phyloP scores from a whole-genome alignment of 2,888 invertebrate genomes.

The Conomelus anceps region DNA sequence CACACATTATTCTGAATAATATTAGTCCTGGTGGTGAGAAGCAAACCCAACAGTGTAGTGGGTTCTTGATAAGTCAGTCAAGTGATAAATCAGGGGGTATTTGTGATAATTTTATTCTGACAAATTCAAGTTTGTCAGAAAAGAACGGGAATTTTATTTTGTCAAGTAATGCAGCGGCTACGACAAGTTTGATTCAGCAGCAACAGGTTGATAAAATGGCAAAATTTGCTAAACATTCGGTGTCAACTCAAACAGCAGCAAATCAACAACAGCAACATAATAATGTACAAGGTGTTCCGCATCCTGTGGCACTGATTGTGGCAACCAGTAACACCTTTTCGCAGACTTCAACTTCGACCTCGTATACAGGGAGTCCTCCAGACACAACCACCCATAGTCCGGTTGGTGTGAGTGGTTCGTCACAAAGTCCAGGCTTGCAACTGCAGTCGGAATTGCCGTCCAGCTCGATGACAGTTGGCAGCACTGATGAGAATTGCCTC shows the following conservation, averaged over 20 bases:
- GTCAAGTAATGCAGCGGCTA: conserved; percentile 24
- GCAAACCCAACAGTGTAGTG: conserved; percentile 27
- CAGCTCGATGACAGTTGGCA: conserved; percentile 33
- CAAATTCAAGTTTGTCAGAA: conserved; percentile 28
- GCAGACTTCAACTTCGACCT: conserved; percentile 39
- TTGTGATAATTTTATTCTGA: conserved; percentile 35
- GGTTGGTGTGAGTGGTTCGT: conserved; percentile 37
- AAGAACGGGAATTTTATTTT: conserved; percentile 29
- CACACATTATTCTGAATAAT: conserved; percentile 32
- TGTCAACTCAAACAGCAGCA: conserved; percentile 64
- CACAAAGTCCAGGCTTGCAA: conserved; percentile 28
- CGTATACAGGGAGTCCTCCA: conserved; percentile 56
- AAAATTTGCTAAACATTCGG: conserved; percentile 53
- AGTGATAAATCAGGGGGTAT: conserved; percentile 31
- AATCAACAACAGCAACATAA: conserved; percentile 27
- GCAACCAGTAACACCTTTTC: conserved; percentile 40
- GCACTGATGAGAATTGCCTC: conserved; percentile 39
- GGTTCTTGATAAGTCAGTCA: conserved; percentile 34
- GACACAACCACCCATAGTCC: conserved; percentile 83
- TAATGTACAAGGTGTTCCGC: conserved; percentile 33
- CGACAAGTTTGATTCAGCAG: not conserved
- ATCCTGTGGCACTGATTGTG: conserved; percentile 40
- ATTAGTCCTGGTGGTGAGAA: conserved; percentile 29
- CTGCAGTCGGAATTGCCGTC: conserved; percentile 26
- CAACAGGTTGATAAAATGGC: conserved; percentile 31